Conservation (phyloP, 1,140 invertebrate genomes). For the Zaprionus inermis region DNA sequence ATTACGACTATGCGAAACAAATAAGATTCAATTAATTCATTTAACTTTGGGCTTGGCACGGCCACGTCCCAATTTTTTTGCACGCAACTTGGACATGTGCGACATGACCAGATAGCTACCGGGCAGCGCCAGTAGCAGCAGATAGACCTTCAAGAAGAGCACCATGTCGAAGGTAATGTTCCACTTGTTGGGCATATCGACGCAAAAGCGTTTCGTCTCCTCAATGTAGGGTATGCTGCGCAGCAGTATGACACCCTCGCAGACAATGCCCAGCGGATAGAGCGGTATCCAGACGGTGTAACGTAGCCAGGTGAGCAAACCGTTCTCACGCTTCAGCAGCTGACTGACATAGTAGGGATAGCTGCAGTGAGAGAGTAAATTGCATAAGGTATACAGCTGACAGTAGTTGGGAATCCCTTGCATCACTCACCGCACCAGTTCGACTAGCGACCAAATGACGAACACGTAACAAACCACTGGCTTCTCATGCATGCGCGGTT, state of each 20-base stretch:
- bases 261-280: conserved; percentile 94
- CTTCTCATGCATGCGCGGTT: conserved; percentile 93
- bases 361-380: conserved; percentile 72
- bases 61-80: conserved; percentile 86
- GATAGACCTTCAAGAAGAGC: conserved; percentile 90
- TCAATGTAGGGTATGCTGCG: conserved; percentile 95
- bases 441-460: conserved; percentile 91
- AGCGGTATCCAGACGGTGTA: conserved; percentile 97
- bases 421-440: conserved; percentile 89
- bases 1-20: not conserved
- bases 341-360: conserved; percentile 96
- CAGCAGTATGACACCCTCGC: conserved; percentile 92
- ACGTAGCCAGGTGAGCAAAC: conserved; percentile 94
- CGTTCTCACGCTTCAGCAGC: conserved; percentile 90
- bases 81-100: conserved; percentile 90
- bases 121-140: conserved; percentile 91
- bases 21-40: conserved; percentile 11
- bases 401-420: not conserved
- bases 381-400: not conserved
- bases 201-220: conserved; percentile 91
- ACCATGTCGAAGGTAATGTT: conserved; percentile 96
- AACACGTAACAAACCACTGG: conserved; percentile 95
- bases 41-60: conserved; percentile 57
- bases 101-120: conserved; percentile 90
- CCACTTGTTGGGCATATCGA: conserved; percentile 92